phyloP scores from a whole-genome alignment of 2,797 vertebrate species.

The Lutjanus argentimaculatus region DNA sequence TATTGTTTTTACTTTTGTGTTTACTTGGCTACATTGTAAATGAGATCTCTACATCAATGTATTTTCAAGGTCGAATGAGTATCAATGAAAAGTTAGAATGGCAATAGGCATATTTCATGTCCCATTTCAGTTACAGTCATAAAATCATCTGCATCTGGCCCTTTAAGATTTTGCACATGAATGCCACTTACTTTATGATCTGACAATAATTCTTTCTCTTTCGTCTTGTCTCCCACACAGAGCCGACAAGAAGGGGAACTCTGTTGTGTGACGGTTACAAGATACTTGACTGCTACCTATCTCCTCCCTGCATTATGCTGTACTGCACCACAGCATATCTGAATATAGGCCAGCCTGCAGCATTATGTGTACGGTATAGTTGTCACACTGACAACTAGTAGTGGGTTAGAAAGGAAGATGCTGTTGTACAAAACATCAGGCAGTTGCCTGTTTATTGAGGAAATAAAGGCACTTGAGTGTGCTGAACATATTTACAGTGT shows the following conservation, averaged over 20 bases:
- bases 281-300: constrained; percentile 25
- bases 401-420: constrained; percentile 31
- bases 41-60: too few species aligned
- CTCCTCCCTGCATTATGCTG: constrained; percentile 40
- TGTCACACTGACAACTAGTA: constrained; percentile 38
- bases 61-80: too few species aligned
- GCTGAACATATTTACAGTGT: constrained; percentile 22
- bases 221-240: constrained; percentile 45
- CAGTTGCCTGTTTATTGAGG: constrained; percentile 21
- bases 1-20: too few species aligned
- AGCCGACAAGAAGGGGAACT: constrained; percentile 67
- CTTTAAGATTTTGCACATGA: too few species aligned
- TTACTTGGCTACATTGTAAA: too few species aligned
- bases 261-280: constrained; percentile 59
- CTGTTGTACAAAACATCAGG: constrained; percentile 25
- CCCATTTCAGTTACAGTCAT: not conserved
- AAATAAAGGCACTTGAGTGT: constrained; percentile 13
- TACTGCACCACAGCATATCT: constrained; percentile 41
- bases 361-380: constrained; percentile 40
- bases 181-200: not conserved
- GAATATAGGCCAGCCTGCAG: constrained; percentile 48
- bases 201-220: not conserved
- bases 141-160: not conserved
- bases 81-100: not conserved
- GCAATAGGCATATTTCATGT: not conserved